A percentile compares a stretch with the other conserved stretches of the same genome.
Evolutionary conservation across 2,888 invertebrate genomes (phyloP).

Genomic region (Chrysolina oricalcia): DNA sequence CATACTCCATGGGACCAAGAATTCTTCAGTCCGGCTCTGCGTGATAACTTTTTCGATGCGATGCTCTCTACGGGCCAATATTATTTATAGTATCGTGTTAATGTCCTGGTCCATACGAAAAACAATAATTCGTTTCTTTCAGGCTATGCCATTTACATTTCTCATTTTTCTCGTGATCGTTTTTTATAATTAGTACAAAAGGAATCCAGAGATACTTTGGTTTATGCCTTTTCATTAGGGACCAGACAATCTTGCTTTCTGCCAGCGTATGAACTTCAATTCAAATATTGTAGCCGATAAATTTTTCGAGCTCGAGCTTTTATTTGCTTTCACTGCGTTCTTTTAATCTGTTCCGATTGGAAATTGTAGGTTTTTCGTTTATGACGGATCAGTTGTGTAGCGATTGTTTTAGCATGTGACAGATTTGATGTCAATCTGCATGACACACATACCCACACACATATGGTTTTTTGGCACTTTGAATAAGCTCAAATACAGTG

Average conservation of each 20-base stretch:
- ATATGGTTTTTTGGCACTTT: too few relatives aligned
- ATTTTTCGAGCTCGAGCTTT: conserved; percentile 39
- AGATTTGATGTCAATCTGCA: too few relatives aligned
- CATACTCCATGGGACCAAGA: not conserved
- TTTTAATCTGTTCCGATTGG: not conserved
- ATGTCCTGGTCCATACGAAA: conserved; percentile 63
- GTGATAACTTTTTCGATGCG: conserved; percentile 55
- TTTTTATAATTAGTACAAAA: conserved; percentile 61
- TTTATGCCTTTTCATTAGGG: conserved; percentile 55
- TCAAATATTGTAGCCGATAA: conserved; percentile 44
- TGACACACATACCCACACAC: too few relatives aligned
- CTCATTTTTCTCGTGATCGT: conserved; percentile 58
- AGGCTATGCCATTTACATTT: conserved; percentile 59
- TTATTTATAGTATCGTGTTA: conserved; percentile 65
- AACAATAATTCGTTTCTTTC: conserved; percentile 64
- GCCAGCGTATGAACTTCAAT: conserved; percentile 41
- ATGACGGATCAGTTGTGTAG: too few relatives aligned
- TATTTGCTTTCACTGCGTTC: conserved; percentile 26
- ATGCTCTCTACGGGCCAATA: conserved; percentile 58
- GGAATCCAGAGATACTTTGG: conserved; percentile 53
- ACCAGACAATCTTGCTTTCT: conserved; percentile 40
- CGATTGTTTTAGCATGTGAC: too few relatives aligned
- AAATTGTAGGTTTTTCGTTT: too few relatives aligned
- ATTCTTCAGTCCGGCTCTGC: conserved; percentile 27
- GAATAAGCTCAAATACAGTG: too few relatives aligned